These are phyloP conservation scores for Microcaecilia unicolor DNA, from an alignment of 2,797 vertebrate species.

Conservation along the genomic window DNA sequence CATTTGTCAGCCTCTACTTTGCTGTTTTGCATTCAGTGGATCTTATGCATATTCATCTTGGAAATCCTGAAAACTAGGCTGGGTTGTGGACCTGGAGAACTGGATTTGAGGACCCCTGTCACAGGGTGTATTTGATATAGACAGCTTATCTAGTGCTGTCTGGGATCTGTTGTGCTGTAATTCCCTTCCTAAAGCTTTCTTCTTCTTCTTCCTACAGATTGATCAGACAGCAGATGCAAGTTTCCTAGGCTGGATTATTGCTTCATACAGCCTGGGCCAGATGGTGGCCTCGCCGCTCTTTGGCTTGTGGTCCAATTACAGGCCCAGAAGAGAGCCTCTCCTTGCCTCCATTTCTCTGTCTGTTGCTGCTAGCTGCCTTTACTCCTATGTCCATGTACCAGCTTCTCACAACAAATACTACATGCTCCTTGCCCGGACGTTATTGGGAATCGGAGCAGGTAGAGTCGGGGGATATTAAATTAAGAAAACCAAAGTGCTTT, in stretches of 20 bases:
- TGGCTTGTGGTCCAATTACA: constrained; percentile 87
- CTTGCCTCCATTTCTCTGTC: constrained; percentile 79
- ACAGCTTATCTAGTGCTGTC: too few species aligned
- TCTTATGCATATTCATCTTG: too few species aligned
- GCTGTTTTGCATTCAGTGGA: too few species aligned
- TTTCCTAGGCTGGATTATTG: constrained; percentile 95
- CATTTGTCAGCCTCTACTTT: too few species aligned
- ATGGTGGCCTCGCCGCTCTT: constrained; percentile 91
- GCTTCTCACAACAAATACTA: constrained; percentile 76
- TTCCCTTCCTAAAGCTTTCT: not conserved
- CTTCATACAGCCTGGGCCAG: constrained; percentile 88
- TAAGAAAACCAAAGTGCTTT: too few species aligned
- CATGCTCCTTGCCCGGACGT: constrained; percentile 75
- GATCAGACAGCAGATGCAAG: constrained; percentile 69
- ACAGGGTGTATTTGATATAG: too few species aligned
- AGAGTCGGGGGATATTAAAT: constrained; percentile 49
- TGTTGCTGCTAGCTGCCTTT: constrained; percentile 79
- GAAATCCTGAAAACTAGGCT: too few species aligned
- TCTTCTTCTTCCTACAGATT: constrained; percentile 56
- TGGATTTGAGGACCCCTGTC: too few species aligned
- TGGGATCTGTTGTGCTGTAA: too few species aligned
- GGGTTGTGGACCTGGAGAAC: too few species aligned
- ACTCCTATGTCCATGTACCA: constrained; percentile 75
- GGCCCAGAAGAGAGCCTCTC: constrained; percentile 79
- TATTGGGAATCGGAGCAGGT: constrained; percentile 96